Base-by-base conservation (phyloP, 2,797 vertebrate genomes). In the Arnoldichthys spilopterus region DNA sequence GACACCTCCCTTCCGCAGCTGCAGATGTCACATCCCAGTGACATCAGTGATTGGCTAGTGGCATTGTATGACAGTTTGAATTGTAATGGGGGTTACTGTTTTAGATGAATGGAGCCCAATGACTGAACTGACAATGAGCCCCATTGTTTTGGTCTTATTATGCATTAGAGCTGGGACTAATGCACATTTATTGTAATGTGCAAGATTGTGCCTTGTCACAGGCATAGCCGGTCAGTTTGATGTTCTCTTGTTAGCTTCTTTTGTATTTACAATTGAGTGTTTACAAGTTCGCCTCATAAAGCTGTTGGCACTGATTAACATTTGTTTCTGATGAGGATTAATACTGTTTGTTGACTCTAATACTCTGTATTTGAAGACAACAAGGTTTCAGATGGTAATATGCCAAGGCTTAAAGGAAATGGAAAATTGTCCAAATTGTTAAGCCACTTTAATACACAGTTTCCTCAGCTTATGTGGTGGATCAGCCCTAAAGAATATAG, bases 111-210 rank as follows among this genome's bases (percentile, higher is more conserved):
- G 86, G 90, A 86, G 88, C 79, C 86, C 70, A 83, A 87, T 85
- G 85, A 86, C 86, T 86, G 84, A 87, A 89, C 78, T 85, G 86
- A 94, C 92, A 93, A 92, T 90, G 82, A 89, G 83, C 79, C 4
- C 81, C 85, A 90, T 94, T 93, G 93, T 93, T 83, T 83, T 67
- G 79, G 32, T 51, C 49, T 79, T 73, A 86, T 88, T 88, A 87
- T 87, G 76, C 87, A 87, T 79, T 87, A 85, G 85, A 83, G 83
- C 76, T 81, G 87, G 85, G 56, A 80, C 76, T 72, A 72, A 89
- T 90, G 87, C 85, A 87, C 72, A 76, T 74, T 72, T 89, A 90
- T 93, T 91, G 90, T 91, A 82, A 91, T 91, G 91, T 88, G 91
- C 90, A 91, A 89, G 81, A 78, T 62, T 4, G 43, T 70, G 74